A percentile compares a stretch with the other conserved stretches of the same genome.
Conservation (phyloP, 2,888 invertebrate genomes). For the Adineta ricciae region DNA sequence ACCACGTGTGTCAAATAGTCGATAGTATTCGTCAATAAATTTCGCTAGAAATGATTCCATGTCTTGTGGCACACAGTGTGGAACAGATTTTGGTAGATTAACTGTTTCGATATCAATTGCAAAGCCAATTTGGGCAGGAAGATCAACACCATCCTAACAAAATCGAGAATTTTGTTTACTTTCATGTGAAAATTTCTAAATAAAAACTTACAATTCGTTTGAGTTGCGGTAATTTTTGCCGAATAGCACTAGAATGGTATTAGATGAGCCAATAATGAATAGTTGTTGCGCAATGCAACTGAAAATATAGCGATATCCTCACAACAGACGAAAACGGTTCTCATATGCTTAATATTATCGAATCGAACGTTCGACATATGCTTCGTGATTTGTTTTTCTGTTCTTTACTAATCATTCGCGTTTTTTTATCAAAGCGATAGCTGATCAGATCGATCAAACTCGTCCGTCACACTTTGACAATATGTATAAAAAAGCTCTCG, state of each 20-base stretch:
- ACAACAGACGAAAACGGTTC: background rate
- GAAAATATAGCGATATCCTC: background rate
- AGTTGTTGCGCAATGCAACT: background rate
- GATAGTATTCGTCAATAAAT: conserved; percentile 20
- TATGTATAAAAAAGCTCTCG: background rate
- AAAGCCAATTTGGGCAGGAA: background rate
- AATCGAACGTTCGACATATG: background rate
- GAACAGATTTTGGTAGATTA: background rate
- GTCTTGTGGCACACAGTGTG: background rate
- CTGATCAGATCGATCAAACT: background rate
- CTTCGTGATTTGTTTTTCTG: background rate
- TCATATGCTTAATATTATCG: too few species aligned
- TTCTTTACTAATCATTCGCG: background rate
- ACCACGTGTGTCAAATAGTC: conserved; percentile 17
- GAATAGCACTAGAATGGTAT: conserved; percentile 2
- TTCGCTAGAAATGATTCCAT: background rate
- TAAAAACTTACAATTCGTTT: background rate
- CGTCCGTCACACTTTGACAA: background rate
- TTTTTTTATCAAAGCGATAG: too few species aligned
- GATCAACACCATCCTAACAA: background rate
- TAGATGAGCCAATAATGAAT: background rate
- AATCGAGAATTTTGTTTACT: too few species aligned
- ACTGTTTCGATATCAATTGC: background rate
- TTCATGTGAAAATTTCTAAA: too few species aligned
- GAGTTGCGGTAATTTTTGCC: background rate